Conservation (phyloP, 2,888 invertebrate species). For the Crioceris asparagi region DNA sequence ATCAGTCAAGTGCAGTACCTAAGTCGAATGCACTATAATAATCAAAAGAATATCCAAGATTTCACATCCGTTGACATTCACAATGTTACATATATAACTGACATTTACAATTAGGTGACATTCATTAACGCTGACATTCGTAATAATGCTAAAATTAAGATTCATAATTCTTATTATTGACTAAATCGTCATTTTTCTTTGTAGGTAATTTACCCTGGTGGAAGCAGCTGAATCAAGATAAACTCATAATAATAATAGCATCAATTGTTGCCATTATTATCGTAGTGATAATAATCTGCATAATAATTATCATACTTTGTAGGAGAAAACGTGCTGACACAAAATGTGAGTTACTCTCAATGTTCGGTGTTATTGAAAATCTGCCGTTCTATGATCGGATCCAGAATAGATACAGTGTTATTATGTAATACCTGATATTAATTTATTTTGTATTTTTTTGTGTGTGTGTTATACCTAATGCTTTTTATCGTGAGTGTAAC, state of each 20-base stretch:
- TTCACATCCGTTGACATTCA: too few relatives aligned
- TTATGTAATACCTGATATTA: too few relatives aligned
- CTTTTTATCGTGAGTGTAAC: slow-evolving; percentile 9
- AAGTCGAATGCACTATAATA: too few relatives aligned
- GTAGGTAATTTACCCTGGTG: slow-evolving; percentile 73
- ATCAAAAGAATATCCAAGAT: too few relatives aligned
- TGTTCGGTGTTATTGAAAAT: slow-evolving; percentile 10
- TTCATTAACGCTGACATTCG: neutral
- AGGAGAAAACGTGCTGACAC: slow-evolving; percentile 68
- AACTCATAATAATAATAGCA: slow-evolving; percentile 62
- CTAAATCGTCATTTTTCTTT: too few relatives aligned
- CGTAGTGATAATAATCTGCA: slow-evolving; percentile 73
- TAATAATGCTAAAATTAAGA: neutral
- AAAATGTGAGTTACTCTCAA: slow-evolving; percentile 59
- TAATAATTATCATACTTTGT: slow-evolving; percentile 77
- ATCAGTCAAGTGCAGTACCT: too few relatives aligned
- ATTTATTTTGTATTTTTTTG: too few relatives aligned
- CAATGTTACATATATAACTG: neutral
- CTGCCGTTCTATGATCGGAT: too few relatives aligned
- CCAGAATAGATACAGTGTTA: too few relatives aligned
- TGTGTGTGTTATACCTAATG: slow-evolving; percentile 1
- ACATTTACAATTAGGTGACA: neutral
- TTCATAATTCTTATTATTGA: neutral
- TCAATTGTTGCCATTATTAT: slow-evolving; percentile 58
- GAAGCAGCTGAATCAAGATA: slow-evolving; percentile 63